Evolutionary conservation across 2,797 vertebrate species (phyloP), one percentile per base, ranked within the genome.

Genomic region (Anolis apletophallus): DNA sequence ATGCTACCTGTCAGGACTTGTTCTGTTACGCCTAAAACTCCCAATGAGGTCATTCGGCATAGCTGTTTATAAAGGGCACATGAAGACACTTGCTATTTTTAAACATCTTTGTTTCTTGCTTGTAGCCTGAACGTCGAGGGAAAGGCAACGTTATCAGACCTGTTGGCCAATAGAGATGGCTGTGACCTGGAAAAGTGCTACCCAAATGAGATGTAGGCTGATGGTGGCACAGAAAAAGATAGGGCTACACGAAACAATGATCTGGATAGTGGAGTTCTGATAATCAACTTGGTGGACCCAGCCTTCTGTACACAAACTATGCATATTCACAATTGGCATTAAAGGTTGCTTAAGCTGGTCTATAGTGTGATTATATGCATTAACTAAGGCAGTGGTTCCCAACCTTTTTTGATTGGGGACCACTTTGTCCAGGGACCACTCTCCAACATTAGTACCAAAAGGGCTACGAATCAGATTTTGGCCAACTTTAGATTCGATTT

Each of bases 61-160:
- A 9, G 16, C 83, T 0, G 80, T 80, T 75, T 83, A 0, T 83
- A 88, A 88, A n/a, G 85, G 21, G 61, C 88, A 86, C 78, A 72
- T 86, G 91, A 84, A 89, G 90, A 80, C 77, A 89, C 26, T 55
- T 84, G 40, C 94, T 95, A 91, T 94, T 95, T 95, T 93, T 94
- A 88, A 88, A 68, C 83, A 64, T 32, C 67, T 87, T 80, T 84
- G 87, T 80, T 74, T 89, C 81, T 86, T 81, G 61, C 71, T 80
- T 1, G 23, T 23, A 46, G 1, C 14, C 36, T 52, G 29, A 71
- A 85, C 83, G 80, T n/a, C 82, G 71, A 2, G 1, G 59, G 32
- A 87, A 46, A 85, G 59, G 81, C 74, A 74, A 19, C 29, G 34
- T 50, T 8, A 21, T 14, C 0, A 21, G 67, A 68, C 29, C 36